Percentiles rank a stretch among this genome's conserved stretches.
phyloP scores from a whole-genome alignment of 2,797 vertebrate species.

The Rhyacichthys aspro region DNA sequence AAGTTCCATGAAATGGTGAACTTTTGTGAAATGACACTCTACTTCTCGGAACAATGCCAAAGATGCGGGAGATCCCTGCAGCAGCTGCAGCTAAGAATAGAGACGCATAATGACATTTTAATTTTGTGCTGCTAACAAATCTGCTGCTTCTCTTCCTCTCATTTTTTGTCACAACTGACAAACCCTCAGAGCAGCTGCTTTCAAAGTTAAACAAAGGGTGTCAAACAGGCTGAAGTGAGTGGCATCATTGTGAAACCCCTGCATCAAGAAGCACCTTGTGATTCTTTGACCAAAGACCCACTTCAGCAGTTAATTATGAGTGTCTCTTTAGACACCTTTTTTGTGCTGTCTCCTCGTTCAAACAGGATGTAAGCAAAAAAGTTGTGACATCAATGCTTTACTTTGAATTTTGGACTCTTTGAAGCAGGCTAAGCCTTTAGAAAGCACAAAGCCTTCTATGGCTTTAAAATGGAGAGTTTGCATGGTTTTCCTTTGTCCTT shows the following conservation, averaged over 20 bases:
- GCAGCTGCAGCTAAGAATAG: constrained; percentile 66
- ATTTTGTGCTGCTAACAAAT: constrained; percentile 68
- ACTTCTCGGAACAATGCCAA: constrained; percentile 46
- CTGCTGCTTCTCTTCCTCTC: constrained; percentile 39
- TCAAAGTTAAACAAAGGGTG: constrained; percentile 55
- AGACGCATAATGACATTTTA: constrained; percentile 73
- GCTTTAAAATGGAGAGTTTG: too few relatives aligned
- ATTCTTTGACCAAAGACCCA: constrained; percentile 40
- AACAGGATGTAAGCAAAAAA: constrained; percentile 14
- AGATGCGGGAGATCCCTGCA: constrained; percentile 61
- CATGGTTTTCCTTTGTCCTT: too few relatives aligned
- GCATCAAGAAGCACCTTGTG: constrained; percentile 38
- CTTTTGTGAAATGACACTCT: constrained; percentile 52
- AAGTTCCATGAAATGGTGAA: constrained; percentile 47
- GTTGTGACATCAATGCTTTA: not conserved
- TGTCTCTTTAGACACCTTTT: constrained; percentile 25
- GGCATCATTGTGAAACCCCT: constrained; percentile 36
- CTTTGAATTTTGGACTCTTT: too few relatives aligned
- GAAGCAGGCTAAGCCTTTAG: too few relatives aligned
- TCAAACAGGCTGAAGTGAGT: constrained; percentile 42
- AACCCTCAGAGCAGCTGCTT: constrained; percentile 40
- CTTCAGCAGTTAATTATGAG: constrained; percentile 48
- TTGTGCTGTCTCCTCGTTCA: constrained; percentile 3
- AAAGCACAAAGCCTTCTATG: too few relatives aligned
- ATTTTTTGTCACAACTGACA: constrained; percentile 53